Evolutionary conservation across 2,797 vertebrate species (phyloP).

Genomic region (Melanitta fusca): DNA sequence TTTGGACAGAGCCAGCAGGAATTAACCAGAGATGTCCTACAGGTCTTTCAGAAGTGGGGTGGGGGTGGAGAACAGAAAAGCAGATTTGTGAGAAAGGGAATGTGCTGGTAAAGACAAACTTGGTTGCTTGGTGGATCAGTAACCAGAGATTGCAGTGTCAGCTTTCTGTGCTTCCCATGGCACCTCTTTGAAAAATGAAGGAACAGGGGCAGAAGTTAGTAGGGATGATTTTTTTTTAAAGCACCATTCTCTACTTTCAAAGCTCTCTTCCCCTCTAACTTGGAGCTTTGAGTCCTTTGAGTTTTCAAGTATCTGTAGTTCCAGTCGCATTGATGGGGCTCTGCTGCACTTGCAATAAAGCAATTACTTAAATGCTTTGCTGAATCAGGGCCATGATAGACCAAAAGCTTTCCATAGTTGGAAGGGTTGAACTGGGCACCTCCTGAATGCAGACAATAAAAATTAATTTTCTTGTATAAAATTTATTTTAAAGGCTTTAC

Average conservation of each 20-base stretch:
- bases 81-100: neutral
- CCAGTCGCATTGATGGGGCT: neutral
- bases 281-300: neutral
- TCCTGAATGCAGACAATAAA: neutral
- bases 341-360: neutral
- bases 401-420: neutral
- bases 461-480: neutral
- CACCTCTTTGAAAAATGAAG: neutral
- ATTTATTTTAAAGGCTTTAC: neutral
- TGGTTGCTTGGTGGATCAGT: neutral
- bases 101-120: neutral
- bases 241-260: neutral
- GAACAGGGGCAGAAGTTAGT: rapidly evolving
- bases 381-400: neutral
- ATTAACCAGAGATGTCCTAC: neutral
- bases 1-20: neutral
- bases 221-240: neutral
- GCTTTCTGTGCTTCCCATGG: neutral
- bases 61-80: neutral
- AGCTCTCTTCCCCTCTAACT: neutral
- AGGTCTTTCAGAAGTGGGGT: neutral
- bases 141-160: neutral
- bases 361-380: neutral
- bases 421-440: neutral
- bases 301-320: too few species aligned